Percentiles rank a stretch among this genome's conserved stretches.
phyloP scores from a whole-genome alignment of 2,113 vertebrate genomes.

The Asarcornis scutulata region DNA sequence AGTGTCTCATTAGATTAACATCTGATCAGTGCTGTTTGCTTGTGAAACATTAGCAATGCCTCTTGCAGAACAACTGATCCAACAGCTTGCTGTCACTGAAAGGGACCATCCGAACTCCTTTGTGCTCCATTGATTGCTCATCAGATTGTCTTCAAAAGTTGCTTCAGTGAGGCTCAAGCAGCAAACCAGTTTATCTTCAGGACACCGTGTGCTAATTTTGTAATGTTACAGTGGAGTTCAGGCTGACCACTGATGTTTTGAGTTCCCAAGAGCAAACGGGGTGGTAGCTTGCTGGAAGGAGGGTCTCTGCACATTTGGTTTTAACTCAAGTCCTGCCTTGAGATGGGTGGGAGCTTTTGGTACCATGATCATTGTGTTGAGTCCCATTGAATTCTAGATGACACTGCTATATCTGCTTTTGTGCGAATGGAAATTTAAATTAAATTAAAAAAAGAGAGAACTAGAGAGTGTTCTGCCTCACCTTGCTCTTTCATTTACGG shows the following conservation, averaged over 20 bases:
- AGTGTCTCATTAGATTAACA: background rate
- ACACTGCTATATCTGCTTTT: background rate
- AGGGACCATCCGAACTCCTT: background rate
- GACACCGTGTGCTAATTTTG: background rate
- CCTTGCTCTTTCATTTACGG: fast-evolving
- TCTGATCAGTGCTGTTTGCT: background rate
- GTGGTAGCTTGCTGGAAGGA: background rate
- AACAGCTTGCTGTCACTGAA: background rate
- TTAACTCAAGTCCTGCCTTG: background rate
- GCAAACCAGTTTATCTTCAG: background rate
- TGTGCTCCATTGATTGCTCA: background rate
- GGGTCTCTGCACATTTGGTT: background rate
- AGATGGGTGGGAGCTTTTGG: fast-evolving
- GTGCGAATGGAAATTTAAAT: background rate
- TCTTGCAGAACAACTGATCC: background rate
- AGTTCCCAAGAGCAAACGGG: background rate
- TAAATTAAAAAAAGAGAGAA: too few species aligned
- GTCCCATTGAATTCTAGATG: background rate
- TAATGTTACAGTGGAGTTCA: background rate
- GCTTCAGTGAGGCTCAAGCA: background rate
- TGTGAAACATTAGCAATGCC: background rate
- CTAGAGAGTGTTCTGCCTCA: background rate
- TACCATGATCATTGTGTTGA: fast-evolving
- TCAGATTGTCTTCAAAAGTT: background rate
- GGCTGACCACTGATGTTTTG: background rate